Conservation (phyloP, 2,113 vertebrate genomes). For the Malaclemys terrapin region DNA sequence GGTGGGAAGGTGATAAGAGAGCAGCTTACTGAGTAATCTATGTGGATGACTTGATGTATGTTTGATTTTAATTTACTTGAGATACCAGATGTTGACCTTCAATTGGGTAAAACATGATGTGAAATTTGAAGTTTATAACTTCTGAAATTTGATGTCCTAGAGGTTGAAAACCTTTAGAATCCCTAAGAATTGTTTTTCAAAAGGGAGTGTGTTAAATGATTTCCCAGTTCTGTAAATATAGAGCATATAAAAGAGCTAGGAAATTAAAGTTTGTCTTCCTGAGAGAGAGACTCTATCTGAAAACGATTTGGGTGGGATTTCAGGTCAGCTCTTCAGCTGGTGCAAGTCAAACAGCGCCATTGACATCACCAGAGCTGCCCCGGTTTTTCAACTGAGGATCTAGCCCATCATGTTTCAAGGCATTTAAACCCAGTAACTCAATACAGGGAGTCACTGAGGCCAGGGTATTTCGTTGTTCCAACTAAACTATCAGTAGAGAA, state of each 20-base stretch:
- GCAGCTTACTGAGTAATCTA: neutral
- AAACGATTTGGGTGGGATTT: neutral
- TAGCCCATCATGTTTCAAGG: neutral
- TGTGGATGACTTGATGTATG: neutral
- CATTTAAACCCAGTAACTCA: neutral
- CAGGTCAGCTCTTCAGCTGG: neutral
- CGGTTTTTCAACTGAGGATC: neutral
- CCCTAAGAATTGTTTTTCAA: neutral
- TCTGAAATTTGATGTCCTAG: neutral
- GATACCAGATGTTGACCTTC: neutral
- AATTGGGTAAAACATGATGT: neutral
- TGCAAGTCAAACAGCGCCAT: neutral
- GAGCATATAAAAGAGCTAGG: neutral
- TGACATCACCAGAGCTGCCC: neutral
- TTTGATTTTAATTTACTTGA: slow-evolving; percentile 29
- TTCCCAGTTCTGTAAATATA: slow-evolving; percentile 2
- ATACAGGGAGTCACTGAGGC: neutral
- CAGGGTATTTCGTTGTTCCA: neutral
- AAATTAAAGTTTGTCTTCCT: neutral
- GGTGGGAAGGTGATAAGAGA: neutral
- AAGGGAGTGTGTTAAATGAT: neutral
- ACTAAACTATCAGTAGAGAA: neutral
- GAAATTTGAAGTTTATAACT: neutral
- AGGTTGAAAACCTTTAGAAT: neutral
- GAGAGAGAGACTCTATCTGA: neutral